These are phyloP conservation scores for Tiliqua scincoides DNA, from an alignment of 2,113 vertebrate genomes.

Conservation along the genomic window DNA sequence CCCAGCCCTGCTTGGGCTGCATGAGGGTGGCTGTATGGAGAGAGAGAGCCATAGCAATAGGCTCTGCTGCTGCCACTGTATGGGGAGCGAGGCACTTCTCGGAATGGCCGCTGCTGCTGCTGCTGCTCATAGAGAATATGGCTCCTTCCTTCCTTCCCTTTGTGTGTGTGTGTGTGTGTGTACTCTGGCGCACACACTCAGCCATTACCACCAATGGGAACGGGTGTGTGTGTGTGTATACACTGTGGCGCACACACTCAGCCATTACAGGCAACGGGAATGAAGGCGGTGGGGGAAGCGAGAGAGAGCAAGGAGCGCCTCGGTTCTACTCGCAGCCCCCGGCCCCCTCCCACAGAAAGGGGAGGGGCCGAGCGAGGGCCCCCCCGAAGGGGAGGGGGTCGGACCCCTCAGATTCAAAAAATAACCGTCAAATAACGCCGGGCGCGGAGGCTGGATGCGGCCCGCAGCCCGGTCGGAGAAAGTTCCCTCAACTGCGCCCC, in stretches of 20 bases:
- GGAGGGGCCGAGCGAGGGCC: too few relatives aligned
- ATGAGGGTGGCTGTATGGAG: too few relatives aligned
- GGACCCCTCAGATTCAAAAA: too few relatives aligned
- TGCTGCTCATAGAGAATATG: constrained; percentile 87
- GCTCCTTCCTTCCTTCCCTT: constrained; percentile 87
- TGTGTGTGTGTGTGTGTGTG: neutral
- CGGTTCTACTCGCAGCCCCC: neutral
- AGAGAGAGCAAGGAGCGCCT: neutral
- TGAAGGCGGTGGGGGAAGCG: neutral
- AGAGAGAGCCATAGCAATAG: neutral
- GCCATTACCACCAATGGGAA: constrained; percentile 79
- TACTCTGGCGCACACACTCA: constrained; percentile 69
- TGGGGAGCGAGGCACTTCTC: constrained; percentile 63
- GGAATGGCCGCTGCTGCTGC: constrained; percentile 92
- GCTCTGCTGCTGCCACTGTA: neutral
- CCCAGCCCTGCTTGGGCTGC: neutral
- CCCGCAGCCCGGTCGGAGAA: too few relatives aligned
- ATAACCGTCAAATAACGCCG: too few relatives aligned
- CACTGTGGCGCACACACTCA: constrained; percentile 76
- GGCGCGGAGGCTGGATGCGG: too few relatives aligned
- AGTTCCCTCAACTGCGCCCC: constrained; percentile 89
- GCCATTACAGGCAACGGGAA: constrained; percentile 79
- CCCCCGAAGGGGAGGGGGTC: too few relatives aligned
- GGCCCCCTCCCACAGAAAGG: neutral
- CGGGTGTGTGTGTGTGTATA: constrained; percentile 77